Evolutionary conservation across 1,140 invertebrate genomes (phyloP), one percentile per base, ranked within the genome.

Genomic region (Zophobas atratus): DNA sequence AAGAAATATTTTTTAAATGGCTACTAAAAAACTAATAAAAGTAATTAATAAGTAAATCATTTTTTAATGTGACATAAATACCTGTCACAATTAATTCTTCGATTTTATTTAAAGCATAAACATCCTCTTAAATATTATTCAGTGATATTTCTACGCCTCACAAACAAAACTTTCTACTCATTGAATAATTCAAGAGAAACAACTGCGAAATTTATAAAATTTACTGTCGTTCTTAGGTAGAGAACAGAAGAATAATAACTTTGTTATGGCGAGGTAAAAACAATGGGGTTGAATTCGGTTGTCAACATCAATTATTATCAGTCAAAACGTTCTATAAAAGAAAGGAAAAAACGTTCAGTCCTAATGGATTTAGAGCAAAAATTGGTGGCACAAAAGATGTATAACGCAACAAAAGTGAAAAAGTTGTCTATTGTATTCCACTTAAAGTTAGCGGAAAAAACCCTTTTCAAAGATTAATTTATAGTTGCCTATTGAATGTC

Each of bases 281-380:
- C 57, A 63, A 63, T 63, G 34, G 57, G n/a, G 49, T 20, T 51
- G 20, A 2, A 51, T 51, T 20, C 4, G 4, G 49, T 2, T 43
- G 60, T 67, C 60, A 67, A 67, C 39, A 67, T 67, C 60, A 67
- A 67, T 67, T 41, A 67, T 67, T 67, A 43, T 67, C 60, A 2
- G 38, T 43, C 36, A 35, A 57, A 57, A 57, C 35, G 20, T 32
- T 6, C 5, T 53, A 53, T 32, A 53, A 6, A 57, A 57, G 3
- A 34, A 57, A 36, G 34, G 55, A 57, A 57, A 57, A 57, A 33
- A 33, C 55, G 32, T 35, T 57, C 49, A 20, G 2, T 36, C 57
- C 35, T 63, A 63, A 63, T 63, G 57, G 56, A 60, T 60, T 60
- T 60, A 39, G 56, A 8, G n/a, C 35, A 63, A 63, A 39, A 38